Evolutionary conservation across 2,113 vertebrate species (phyloP).

Genomic region (Bos indicus): DNA sequence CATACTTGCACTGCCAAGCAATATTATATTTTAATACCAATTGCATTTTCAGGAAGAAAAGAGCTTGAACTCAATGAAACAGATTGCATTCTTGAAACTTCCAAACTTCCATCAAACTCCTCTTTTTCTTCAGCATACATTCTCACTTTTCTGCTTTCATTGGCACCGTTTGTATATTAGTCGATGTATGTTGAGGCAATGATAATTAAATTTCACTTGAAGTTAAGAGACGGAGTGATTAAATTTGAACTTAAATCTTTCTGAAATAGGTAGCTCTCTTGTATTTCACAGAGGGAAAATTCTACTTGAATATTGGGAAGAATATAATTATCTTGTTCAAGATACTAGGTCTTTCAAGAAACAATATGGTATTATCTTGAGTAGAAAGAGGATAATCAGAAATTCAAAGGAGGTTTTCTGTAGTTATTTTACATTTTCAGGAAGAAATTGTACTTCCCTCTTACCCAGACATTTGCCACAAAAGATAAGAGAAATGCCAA

Average conservation of each 20-base stretch:
- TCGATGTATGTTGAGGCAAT: conserved; percentile 54
- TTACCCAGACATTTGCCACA: background rate
- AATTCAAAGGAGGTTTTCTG: conserved; percentile 71
- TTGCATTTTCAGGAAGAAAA: background rate
- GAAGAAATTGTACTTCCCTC: background rate
- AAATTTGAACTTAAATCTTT: conserved; percentile 66
- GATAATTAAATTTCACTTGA: conserved; percentile 58
- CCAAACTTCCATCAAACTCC: conserved; percentile 23
- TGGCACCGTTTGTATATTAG: conserved; percentile 45
- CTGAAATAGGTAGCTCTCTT: conserved; percentile 58
- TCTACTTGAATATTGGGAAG: conserved; percentile 64
- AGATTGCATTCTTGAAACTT: conserved; percentile 13
- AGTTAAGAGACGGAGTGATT: conserved; percentile 53
- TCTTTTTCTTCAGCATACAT: background rate
- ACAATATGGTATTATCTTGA: conserved; percentile 71
- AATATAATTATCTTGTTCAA: conserved; percentile 73
- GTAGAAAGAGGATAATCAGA: conserved; percentile 68
- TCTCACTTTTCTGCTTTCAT: background rate
- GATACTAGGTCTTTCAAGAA: conserved; percentile 76
- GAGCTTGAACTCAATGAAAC: background rate
- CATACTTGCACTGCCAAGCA: background rate
- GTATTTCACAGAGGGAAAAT: conserved; percentile 67
- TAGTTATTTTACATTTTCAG: conserved; percentile 62
- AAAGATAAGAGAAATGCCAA: background rate
- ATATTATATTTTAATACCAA: conserved; percentile 17